Conservation (phyloP, 2,797 vertebrate genomes). For the Phrynocephalus guinanensis region DNA sequence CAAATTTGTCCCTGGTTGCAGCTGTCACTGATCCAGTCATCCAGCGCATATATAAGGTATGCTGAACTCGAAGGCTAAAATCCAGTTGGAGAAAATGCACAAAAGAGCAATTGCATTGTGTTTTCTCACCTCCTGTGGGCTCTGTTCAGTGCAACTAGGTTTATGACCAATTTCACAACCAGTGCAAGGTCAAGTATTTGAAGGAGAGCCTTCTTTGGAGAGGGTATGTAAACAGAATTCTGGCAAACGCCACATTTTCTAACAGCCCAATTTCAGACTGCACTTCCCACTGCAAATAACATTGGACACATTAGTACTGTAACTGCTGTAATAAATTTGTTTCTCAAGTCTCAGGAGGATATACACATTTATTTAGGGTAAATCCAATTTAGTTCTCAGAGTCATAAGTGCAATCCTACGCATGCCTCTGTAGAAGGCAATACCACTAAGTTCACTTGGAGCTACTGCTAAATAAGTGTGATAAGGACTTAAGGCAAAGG, state of each 20-base stretch:
- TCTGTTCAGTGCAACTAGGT: too few species aligned
- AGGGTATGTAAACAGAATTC: too few species aligned
- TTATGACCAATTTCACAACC: too few species aligned
- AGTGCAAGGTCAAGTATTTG: too few species aligned
- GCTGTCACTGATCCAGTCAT: not conserved
- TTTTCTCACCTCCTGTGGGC: too few species aligned
- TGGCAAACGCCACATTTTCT: too few species aligned
- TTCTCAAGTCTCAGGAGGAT: not conserved
- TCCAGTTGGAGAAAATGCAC: too few species aligned
- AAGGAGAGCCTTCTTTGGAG: too few species aligned
- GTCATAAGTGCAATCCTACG: not conserved
- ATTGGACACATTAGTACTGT: not conserved
- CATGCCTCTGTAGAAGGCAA: not conserved
- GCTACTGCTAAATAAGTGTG: too few species aligned
- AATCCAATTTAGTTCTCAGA: not conserved
- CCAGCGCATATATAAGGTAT: not conserved
- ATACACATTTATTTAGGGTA: not conserved
- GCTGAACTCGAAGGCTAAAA: not conserved
- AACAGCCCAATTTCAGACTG: not conserved
- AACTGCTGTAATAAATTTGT: not conserved
- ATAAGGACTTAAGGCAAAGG: too few species aligned
- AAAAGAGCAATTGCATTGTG: too few species aligned
- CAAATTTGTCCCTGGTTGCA: not conserved
- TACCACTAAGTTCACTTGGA: too few species aligned
- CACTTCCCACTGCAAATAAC: not conserved